A percentile compares a stretch with the other conserved stretches of the same genome.
Evolutionary conservation across 2,113 vertebrate genomes (phyloP).

Genomic region (Penelope pileata): DNA sequence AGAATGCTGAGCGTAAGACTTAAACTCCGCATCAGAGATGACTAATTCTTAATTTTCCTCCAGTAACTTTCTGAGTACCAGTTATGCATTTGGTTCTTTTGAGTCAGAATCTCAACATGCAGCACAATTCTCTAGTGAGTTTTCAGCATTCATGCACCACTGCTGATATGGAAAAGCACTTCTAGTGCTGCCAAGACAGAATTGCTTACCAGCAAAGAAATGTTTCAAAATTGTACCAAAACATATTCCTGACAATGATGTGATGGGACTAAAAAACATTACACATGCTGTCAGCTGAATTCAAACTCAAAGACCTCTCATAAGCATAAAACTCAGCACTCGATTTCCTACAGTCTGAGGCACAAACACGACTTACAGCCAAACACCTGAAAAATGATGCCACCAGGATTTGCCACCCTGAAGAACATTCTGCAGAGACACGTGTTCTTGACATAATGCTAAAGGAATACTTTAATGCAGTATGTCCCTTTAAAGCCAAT

Average conservation of each 20-base stretch:
- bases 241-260: not conserved
- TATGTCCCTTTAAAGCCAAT: not conserved
- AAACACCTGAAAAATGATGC: slow-evolving; percentile 12
- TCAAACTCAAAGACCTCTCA: not conserved
- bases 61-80: not conserved
- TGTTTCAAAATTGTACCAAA: slow-evolving; percentile 8
- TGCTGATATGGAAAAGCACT: slow-evolving; percentile 42
- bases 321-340: not conserved
- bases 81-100: not conserved
- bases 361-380: not conserved
- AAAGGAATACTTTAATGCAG: not conserved
- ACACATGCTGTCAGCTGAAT: not conserved
- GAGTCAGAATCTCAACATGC: not conserved
- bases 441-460: not conserved
- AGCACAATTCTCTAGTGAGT: not conserved
- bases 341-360: not conserved
- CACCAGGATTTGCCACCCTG: not conserved
- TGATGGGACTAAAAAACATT: slow-evolving; percentile 19
- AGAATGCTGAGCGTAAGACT: not conserved
- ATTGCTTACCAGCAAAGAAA: slow-evolving; percentile 44
- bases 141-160: slow-evolving; percentile 34
- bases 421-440: not conserved
- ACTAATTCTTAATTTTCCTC: not conserved
- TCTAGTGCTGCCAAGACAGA: not conserved
- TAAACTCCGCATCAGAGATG: not conserved